Percentiles rank a stretch among this genome's conserved stretches.
phyloP scores from a whole-genome alignment of 2,113 vertebrate species.

The Ellobius talpinus region DNA sequence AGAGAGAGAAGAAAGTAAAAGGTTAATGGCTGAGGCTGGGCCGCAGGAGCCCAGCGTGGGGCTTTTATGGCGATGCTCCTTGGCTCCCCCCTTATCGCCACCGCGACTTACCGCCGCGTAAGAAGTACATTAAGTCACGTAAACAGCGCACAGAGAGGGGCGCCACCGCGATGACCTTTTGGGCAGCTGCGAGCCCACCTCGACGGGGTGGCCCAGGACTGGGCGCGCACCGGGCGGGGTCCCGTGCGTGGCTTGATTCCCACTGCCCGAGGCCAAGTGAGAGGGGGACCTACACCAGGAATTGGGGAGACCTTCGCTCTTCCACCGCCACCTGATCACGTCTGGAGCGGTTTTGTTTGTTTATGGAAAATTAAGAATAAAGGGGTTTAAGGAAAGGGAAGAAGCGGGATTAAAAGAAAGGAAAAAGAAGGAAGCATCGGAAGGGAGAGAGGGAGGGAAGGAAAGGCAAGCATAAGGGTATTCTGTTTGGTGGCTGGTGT shows the following conservation, averaged over 20 bases:
- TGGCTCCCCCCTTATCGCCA: constrained; percentile 84
- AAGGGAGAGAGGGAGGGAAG: neutral
- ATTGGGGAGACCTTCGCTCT: neutral
- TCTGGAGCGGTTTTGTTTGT: neutral
- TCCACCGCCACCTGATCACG: constrained; percentile 26
- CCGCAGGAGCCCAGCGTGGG: constrained; percentile 77
- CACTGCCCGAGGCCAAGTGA: too few relatives aligned
- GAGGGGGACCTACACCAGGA: neutral
- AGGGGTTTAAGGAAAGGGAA: neutral
- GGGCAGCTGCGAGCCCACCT: constrained; percentile 51
- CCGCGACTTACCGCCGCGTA: constrained; percentile 79
- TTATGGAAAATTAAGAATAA: neutral
- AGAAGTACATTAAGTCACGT: constrained; percentile 86
- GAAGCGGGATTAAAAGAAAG: neutral
- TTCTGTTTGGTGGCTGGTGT: neutral
- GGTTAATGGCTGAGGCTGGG: constrained; percentile 77
- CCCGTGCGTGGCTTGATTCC: neutral
- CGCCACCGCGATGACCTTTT: constrained; percentile 85
- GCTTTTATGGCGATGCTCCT: constrained; percentile 74
- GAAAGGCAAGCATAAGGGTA: neutral
- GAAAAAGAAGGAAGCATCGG: neutral
- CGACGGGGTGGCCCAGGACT: neutral
- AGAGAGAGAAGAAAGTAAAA: constrained; percentile 76
- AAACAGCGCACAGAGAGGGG: constrained; percentile 85
- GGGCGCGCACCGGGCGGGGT: neutral